Evolutionary conservation across 2,797 vertebrate species (phyloP).

Genomic region (Sarcophilus harrisii): DNA sequence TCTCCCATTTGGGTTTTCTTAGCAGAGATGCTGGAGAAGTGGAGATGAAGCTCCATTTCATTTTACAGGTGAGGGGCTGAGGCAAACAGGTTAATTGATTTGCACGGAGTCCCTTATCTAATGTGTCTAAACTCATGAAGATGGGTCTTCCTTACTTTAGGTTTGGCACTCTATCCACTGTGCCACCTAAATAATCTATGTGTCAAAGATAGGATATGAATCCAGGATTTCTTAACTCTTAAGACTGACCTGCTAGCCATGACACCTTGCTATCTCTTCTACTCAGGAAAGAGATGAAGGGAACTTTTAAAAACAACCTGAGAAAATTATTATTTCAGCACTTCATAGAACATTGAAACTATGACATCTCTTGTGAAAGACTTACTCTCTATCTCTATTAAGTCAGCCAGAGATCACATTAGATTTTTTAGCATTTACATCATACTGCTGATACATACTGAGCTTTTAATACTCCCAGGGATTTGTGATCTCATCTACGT

Average conservation of each 20-base stretch:
- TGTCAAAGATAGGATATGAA: not conserved
- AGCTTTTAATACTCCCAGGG: not conserved
- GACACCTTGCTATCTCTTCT: not conserved
- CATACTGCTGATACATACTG: not conserved
- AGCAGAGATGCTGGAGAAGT: not conserved
- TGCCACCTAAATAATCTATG: not conserved
- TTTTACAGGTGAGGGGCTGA: not conserved
- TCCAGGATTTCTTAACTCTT: not conserved
- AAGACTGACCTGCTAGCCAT: not conserved
- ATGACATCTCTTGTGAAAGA: not conserved
- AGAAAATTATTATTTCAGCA: not conserved
- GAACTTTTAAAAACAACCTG: not conserved
- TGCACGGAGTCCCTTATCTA: not conserved
- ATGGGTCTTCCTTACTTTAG: not conserved
- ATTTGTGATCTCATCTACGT: not conserved
- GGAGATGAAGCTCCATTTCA: too few species aligned
- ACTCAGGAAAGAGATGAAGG: not conserved
- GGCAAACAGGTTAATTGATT: not conserved
- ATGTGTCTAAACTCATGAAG: not conserved
- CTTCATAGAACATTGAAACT: not conserved
- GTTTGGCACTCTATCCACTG: not conserved
- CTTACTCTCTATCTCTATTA: not conserved
- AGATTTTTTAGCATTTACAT: not conserved
- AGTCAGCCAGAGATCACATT: not conserved
- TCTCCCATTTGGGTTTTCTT: not conserved